Percentiles rank a stretch among this genome's conserved stretches.
phyloP scores from a whole-genome alignment of 2,113 vertebrate species.

The Ciconia stormi region DNA sequence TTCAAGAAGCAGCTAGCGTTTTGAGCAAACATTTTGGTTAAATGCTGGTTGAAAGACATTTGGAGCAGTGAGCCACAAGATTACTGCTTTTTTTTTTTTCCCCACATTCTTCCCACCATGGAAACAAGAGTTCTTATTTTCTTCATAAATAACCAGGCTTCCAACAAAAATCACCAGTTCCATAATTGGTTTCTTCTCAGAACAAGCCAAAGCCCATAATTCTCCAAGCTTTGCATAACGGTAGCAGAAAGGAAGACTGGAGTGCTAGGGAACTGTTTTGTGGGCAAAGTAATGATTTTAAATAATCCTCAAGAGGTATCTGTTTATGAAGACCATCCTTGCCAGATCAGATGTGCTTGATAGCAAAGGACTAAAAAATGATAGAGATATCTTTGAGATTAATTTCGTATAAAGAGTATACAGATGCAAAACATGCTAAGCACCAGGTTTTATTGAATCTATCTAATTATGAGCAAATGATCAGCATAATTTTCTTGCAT shows the following conservation, averaged over 20 bases:
- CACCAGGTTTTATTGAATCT: constrained; percentile 46
- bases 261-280: not conserved
- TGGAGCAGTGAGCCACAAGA: not conserved
- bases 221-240: not conserved
- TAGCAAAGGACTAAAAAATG: not conserved
- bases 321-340: not conserved
- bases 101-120: not conserved
- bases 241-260: not conserved
- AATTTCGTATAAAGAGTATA: constrained; percentile 5
- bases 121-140: not conserved
- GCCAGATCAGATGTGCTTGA: not conserved
- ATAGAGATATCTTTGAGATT: not conserved
- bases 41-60: not conserved
- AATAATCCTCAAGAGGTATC: not conserved
- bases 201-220: not conserved
- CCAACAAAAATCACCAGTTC: not conserved
- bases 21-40: not conserved
- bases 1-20: not conserved
- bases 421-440: constrained; percentile 25
- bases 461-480: constrained; percentile 27
- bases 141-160: not conserved
- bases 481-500: constrained; percentile 37
- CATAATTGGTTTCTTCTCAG: not conserved
- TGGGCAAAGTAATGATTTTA: not conserved
- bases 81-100: not conserved